A percentile compares a stretch with the other conserved stretches of the same genome.
These are phyloP conservation scores for Epinephelus moara DNA, from an alignment of 2,113 vertebrate species.

Conservation along the genomic window DNA sequence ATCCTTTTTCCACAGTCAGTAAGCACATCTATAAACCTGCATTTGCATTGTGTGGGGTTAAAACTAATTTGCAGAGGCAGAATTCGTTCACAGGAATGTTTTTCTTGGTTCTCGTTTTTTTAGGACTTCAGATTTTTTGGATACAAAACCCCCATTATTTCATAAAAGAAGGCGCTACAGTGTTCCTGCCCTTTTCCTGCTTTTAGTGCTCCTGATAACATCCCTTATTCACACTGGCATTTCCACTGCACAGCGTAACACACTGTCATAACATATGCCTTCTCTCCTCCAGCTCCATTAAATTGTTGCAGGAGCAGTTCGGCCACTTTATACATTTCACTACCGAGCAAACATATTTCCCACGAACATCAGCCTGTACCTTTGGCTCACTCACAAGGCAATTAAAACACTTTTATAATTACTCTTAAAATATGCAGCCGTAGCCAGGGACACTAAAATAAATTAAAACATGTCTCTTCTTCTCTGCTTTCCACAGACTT, in stretches of 20 bases:
- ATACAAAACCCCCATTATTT: not conserved
- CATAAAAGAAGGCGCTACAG: not conserved
- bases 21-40: slow-evolving; percentile 3
- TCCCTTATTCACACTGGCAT: not conserved
- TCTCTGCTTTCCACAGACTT: not conserved
- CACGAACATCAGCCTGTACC: not conserved
- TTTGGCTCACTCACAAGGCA: not conserved
- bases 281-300: not conserved
- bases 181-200: not conserved
- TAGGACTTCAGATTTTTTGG: not conserved
- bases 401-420: slow-evolving; percentile 20
- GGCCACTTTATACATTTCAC: slow-evolving; percentile 15
- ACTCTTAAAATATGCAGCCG: slow-evolving; percentile 15
- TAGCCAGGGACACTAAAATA: slow-evolving; percentile 1
- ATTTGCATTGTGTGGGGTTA: not conserved
- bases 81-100: not conserved
- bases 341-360: slow-evolving; percentile 14
- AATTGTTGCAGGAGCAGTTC: not conserved
- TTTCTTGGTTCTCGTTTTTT: not conserved
- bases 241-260: slow-evolving; percentile 8
- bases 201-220: not conserved
- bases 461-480: slow-evolving; percentile 20
- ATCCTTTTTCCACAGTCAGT: slow-evolving; percentile 26
- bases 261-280: not conserved
- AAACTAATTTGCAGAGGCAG: slow-evolving; percentile 6